Evolutionary conservation across 2,888 invertebrate species (phyloP), one percentile per base, ranked within the genome.

Genomic region (Spilarctia lutea): DNA sequence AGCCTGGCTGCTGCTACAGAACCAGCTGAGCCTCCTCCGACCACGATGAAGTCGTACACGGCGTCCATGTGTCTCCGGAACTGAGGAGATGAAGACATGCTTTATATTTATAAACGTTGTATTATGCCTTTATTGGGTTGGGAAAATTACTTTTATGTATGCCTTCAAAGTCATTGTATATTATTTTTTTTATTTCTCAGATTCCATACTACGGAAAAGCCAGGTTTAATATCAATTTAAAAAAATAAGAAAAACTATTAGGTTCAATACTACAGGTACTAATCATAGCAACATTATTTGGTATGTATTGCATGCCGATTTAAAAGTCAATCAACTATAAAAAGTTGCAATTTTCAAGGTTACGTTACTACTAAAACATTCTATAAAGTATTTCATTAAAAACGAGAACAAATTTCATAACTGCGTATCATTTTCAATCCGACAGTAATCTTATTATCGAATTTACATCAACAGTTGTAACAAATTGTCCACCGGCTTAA

Each of bases 21-120:
- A 0, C 98, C 98, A 0, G 97, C 97, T 1, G 97, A 97, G 0
- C 98, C 98, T 0, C 97, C 97, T 0, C 98, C 98, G 35, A 97
- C 96, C 65, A 98, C 97, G 77, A 98, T 97, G 92, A 98, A 98
- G 91, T 98, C 98, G 90, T 98, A 98, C 84, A 97, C 97, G 0
- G 96, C 96, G 85, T 96, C 94, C 89, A 96, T 94, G 73, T 96
- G 95, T 0, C 94, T 92, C 18, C 96, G 96, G 81, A 91, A 95
- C 92, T 96, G 93, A 0, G 27, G 65, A 72, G 16, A 45, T 74
- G 33, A 70, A n/a, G n/a, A 56, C 10, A 56, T 24, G 10, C 56
- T 56, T 56, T 56, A 10, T 8, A 3, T 18, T 24, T 2, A 24
- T 52, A 52, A 24, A 68, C 13, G 11, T 33, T 42, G 45, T 24